These are phyloP conservation scores for Parotia lawesii DNA, from an alignment of 2,113 vertebrate species.

Conservation along the genomic window DNA sequence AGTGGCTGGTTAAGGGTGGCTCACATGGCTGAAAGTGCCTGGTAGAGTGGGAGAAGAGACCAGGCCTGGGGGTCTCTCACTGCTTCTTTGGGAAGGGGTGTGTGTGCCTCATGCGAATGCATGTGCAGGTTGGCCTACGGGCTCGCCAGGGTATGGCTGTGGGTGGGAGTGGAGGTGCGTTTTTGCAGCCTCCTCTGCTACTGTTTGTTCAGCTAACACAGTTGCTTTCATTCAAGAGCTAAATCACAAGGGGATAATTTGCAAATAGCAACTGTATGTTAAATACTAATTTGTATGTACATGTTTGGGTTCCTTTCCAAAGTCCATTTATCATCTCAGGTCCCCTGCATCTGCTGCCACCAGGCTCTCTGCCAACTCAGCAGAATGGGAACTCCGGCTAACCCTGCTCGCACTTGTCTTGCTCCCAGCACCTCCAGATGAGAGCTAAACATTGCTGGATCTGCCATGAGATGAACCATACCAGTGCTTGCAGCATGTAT, in stretches of 20 bases:
- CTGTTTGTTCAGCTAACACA: constrained; percentile 55
- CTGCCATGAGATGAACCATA: neutral
- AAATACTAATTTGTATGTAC: constrained; percentile 70
- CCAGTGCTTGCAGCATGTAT: neutral
- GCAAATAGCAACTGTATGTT: constrained; percentile 64
- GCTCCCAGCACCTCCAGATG: constrained; percentile 22
- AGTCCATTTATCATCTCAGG: constrained; percentile 58
- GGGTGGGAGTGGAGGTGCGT: neutral
- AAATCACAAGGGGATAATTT: constrained; percentile 58
- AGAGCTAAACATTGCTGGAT: neutral
- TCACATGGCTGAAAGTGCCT: neutral
- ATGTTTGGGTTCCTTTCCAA: constrained; percentile 62
- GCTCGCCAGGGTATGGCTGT: rapidly evolving
- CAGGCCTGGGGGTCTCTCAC: neutral
- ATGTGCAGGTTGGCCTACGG: rapidly evolving
- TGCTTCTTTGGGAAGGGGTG: neutral
- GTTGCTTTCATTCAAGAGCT: constrained; percentile 36
- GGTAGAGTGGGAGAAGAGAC: neutral
- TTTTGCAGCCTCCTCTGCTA: constrained; percentile 8
- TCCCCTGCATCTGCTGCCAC: constrained; percentile 31
- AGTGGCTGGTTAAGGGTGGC: neutral
- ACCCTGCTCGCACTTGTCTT: constrained; percentile 47
- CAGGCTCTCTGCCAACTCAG: constrained; percentile 46
- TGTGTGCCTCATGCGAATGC: rapidly evolving
- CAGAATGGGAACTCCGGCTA: constrained; percentile 38